A percentile compares a stretch with the other conserved stretches of the same genome.
phyloP scores from a whole-genome alignment of 2,888 invertebrate genomes.

The Ametastegia equiseti region DNA sequence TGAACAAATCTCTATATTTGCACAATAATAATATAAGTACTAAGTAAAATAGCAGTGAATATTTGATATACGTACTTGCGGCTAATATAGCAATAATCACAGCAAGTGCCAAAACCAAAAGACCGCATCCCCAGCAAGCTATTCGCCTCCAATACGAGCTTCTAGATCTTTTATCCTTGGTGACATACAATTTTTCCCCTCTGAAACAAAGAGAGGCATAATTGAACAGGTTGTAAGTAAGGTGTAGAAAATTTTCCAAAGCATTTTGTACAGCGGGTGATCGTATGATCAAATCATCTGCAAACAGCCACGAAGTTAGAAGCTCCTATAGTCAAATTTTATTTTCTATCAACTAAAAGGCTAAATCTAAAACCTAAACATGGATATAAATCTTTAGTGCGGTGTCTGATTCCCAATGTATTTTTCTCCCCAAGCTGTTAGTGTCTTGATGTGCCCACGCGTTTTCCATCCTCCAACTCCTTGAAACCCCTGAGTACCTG shows the following conservation, averaged over 20 bases:
- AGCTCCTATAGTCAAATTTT: slow-evolving; percentile 59
- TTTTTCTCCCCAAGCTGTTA: slow-evolving; percentile 52
- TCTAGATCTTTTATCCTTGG: slow-evolving; percentile 87
- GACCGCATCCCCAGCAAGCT: slow-evolving; percentile 84
- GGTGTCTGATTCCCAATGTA: slow-evolving; percentile 51
- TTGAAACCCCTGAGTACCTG: slow-evolving; percentile 75
- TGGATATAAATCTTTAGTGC: slow-evolving; percentile 41
- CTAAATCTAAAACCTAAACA: slow-evolving; percentile 41
- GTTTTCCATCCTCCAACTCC: slow-evolving; percentile 66
- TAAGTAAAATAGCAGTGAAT: background rate
- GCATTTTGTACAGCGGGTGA: slow-evolving; percentile 71
- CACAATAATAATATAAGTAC: background rate
- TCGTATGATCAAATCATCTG: slow-evolving; percentile 62
- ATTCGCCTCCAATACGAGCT: slow-evolving; percentile 81
- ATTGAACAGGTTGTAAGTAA: background rate
- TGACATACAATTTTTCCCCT: slow-evolving; percentile 90
- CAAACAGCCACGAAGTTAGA: slow-evolving; percentile 67
- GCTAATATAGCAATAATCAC: slow-evolving; percentile 86
- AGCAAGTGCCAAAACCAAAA: slow-evolving; percentile 81
- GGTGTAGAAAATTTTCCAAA: slow-evolving; percentile 55
- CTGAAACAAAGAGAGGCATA: slow-evolving; percentile 77
- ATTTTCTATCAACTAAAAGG: slow-evolving; percentile 27
- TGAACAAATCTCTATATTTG: background rate
- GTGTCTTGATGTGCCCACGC: slow-evolving; percentile 52
- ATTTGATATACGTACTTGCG: slow-evolving; percentile 80